Evolutionary conservation across 2,888 invertebrate species (phyloP).

Genomic region (Tetheella fluctuosa): DNA sequence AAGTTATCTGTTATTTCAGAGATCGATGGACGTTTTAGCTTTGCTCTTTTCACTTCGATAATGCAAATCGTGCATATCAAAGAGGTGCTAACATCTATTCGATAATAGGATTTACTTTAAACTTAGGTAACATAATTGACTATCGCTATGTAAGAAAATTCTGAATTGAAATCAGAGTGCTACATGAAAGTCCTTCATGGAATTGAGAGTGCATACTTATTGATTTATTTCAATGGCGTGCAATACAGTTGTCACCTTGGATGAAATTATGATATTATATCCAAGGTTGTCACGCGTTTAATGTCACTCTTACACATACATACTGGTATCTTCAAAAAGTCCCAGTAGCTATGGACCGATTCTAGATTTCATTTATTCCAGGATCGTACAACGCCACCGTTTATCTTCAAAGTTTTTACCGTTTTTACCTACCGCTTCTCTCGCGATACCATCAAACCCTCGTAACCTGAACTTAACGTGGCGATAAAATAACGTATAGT

Average conservation of each 20-base stretch:
- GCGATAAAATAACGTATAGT: neutral
- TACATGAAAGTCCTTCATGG: neutral
- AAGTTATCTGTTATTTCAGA: neutral
- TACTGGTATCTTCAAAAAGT: neutral
- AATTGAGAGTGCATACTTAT: neutral
- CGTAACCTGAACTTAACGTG: neutral
- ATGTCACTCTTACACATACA: neutral
- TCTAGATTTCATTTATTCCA: neutral
- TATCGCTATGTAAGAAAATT: too few species aligned
- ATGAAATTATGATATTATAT: too few species aligned
- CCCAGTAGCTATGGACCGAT: neutral
- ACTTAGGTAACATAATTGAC: too few species aligned
- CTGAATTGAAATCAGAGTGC: too few species aligned
- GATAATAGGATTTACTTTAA: too few species aligned
- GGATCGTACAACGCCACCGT: slow-evolving; percentile 1
- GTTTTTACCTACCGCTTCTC: neutral
- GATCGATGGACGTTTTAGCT: neutral
- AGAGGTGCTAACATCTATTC: too few species aligned
- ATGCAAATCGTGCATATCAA: too few species aligned
- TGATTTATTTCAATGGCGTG: neutral
- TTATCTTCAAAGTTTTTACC: slow-evolving; percentile 4
- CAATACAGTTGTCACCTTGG: too few species aligned
- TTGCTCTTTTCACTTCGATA: too few species aligned
- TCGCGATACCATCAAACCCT: neutral
- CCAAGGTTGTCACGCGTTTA: neutral